Evolutionary conservation across 2,888 invertebrate genomes (phyloP).

Genomic region (Cerastis leucographa): DNA sequence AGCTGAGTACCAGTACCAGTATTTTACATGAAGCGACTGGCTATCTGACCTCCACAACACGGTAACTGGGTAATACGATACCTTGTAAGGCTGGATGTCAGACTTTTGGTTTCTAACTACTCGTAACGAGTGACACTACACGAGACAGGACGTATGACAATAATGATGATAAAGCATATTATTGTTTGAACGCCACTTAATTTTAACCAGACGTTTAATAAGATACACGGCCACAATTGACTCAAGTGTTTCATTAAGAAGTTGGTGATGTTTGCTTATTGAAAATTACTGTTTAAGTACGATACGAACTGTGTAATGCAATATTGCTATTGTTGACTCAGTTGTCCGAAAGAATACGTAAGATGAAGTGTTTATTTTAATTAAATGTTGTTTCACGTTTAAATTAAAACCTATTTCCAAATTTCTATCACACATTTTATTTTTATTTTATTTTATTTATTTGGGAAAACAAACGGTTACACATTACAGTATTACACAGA

Average conservation of each 20-base stretch:
- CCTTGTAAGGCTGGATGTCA: no score
- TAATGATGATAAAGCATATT: neutral
- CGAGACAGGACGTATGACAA: neutral
- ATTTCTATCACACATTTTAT: neutral
- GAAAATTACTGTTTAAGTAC: slow-evolving; percentile 17
- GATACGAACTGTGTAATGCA: neutral
- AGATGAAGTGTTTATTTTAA: neutral
- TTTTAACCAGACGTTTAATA: slow-evolving; percentile 4
- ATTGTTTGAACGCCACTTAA: slow-evolving; percentile 22
- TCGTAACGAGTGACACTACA: no score
- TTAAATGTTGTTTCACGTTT: no score
- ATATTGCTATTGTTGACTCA: neutral
- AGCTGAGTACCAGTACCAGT: no score
- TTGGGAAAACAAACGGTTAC: no score
- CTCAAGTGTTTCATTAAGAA: slow-evolving; percentile 31
- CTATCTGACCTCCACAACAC: no score
- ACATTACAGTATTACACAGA: no score
- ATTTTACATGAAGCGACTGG: no score
- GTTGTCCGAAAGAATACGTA: slow-evolving; percentile 3
- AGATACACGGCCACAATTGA: slow-evolving; percentile 32
- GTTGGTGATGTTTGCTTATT: slow-evolving; percentile 35
- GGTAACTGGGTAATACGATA: no score
- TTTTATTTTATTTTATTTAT: no score
- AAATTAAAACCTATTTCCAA: neutral
- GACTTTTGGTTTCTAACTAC: no score